Conservation (phyloP, 2,797 vertebrate species). For the Glossophaga mutica region DNA sequence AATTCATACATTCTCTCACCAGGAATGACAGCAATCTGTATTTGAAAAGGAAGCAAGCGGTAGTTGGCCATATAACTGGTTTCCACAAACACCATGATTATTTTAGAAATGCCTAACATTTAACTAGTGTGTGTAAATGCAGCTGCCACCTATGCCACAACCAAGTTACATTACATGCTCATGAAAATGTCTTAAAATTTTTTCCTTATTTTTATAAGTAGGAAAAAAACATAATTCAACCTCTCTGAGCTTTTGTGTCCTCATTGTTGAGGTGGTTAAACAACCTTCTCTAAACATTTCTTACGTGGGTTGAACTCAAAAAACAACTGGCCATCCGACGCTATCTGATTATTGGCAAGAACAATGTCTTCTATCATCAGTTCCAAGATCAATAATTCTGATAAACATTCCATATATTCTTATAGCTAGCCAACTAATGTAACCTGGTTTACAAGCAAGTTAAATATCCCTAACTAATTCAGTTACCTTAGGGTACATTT, state of each 20-base stretch:
- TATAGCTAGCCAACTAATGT: not conserved
- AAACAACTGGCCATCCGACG: not conserved
- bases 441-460: not conserved
- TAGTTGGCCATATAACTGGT: not conserved
- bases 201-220: constrained; percentile 26
- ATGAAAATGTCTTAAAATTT: not conserved
- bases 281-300: not conserved
- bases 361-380: not conserved
- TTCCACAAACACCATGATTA: not conserved
- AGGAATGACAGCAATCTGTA: not conserved
- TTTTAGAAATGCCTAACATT: not conserved
- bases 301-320: not conserved
- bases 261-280: constrained; percentile 20
- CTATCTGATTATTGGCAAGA: not conserved
- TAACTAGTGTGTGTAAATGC: not conserved
- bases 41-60: not conserved
- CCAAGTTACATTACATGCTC: not conserved
- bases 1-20: constrained; percentile 15
- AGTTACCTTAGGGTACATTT: not conserved
- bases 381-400: not conserved
- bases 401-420: not conserved
- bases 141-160: not conserved
- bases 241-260: not conserved
- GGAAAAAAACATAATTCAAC: not conserved
- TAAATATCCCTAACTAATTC: constrained; percentile 31